phyloP scores from a whole-genome alignment of 2,113 vertebrate genomes.

The Brevimyrus niger region DNA sequence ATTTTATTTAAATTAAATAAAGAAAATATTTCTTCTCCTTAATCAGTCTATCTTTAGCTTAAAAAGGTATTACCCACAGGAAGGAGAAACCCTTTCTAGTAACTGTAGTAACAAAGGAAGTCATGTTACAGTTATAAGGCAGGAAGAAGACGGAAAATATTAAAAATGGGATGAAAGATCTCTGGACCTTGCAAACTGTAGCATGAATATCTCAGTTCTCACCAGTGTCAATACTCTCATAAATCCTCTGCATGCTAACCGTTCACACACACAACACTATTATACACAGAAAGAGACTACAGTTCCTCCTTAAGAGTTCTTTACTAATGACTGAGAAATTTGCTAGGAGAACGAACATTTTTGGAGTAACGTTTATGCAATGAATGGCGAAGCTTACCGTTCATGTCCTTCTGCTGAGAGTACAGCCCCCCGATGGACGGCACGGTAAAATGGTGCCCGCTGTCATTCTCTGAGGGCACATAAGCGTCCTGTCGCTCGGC shows the following conservation, averaged over 20 bases:
- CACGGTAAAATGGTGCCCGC: constrained; percentile 79
- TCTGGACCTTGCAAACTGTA: background rate
- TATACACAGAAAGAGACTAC: background rate
- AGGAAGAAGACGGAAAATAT: background rate
- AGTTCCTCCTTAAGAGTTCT: background rate
- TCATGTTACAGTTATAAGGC: background rate
- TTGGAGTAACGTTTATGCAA: background rate
- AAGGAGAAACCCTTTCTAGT: background rate
- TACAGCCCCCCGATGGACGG: constrained; percentile 78
- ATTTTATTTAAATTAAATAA: too few species aligned
- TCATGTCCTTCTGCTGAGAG: constrained; percentile 74
- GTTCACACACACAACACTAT: background rate
- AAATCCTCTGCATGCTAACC: background rate
- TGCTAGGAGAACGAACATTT: background rate
- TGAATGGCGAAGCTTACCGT: constrained; percentile 52
- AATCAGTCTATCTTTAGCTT: background rate
- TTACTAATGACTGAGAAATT: background rate
- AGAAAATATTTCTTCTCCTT: background rate
- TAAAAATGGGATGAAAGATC: background rate
- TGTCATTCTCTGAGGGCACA: constrained; percentile 80
- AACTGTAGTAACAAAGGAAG: background rate
- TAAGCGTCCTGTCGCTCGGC: constrained; percentile 88
- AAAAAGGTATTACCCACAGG: background rate
- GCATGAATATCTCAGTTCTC: background rate
- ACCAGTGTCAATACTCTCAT: background rate